Conservation (phyloP, 2,888 invertebrate species). For the Microplitis manilae region DNA sequence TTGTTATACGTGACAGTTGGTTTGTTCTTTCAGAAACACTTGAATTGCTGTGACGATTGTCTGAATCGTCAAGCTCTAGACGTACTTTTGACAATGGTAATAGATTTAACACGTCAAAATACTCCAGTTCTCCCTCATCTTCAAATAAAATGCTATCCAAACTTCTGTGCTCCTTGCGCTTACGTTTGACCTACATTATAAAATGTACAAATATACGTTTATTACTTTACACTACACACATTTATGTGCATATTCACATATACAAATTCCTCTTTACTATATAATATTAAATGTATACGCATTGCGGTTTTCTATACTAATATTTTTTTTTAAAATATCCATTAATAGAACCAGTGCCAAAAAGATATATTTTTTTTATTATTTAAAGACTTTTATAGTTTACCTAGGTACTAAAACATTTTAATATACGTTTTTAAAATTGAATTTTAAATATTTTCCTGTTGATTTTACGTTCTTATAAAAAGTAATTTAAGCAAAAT, state of each 20-base stretch:
- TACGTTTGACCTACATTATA: conserved; percentile 66
- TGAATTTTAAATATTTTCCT: not conserved
- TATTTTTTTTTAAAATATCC: not conserved
- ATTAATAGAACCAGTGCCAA: conserved; percentile 3
- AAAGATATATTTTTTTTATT: conserved; percentile 2
- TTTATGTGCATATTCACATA: not conserved
- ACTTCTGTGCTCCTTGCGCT: conserved; percentile 68
- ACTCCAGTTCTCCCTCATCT: conserved; percentile 67
- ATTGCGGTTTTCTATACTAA: not conserved
- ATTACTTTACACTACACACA: not conserved
- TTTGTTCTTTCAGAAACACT: conserved; percentile 28
- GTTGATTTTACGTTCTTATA: not conserved
- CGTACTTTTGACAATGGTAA: conserved; percentile 68
- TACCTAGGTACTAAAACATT: too few relatives aligned
- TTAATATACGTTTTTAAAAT: not conserved
- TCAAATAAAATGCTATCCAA: conserved; percentile 68
- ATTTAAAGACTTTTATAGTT: conserved; percentile 7
- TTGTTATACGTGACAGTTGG: conserved; percentile 27
- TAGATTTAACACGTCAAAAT: conserved; percentile 68
- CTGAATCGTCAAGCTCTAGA: conserved; percentile 62
- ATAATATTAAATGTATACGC: not conserved
- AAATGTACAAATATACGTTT: not conserved
- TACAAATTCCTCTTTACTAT: not conserved
- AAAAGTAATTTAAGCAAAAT: conserved; percentile 1
- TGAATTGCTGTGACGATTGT: conserved; percentile 43